These are phyloP conservation scores for Calliopum simillimum DNA, from an alignment of 2,888 invertebrate species.

Conservation along the genomic window DNA sequence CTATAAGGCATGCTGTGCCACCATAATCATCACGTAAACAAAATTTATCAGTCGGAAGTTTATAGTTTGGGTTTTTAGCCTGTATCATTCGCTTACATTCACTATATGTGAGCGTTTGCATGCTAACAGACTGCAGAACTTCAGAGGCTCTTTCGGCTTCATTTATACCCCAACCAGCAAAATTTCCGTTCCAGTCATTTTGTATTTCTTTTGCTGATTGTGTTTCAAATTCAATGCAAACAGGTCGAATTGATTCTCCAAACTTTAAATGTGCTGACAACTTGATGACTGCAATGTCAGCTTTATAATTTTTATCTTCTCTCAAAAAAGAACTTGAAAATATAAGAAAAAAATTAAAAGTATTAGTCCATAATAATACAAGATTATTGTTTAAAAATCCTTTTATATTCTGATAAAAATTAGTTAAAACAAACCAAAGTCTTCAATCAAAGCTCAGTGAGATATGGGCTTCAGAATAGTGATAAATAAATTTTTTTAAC, in stretches of 20 bases:
- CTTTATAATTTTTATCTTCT: constrained; percentile 46
- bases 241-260: constrained; percentile 59
- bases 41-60: constrained; percentile 33
- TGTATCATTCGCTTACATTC: constrained; percentile 13
- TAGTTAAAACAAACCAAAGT: too few relatives aligned
- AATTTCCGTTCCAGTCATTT: constrained; percentile 16
- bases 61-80: background rate
- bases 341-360: too few relatives aligned
- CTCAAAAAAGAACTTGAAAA: constrained; percentile 43
- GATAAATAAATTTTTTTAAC: too few relatives aligned
- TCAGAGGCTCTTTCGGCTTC: background rate
- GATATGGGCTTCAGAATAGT: too few relatives aligned
- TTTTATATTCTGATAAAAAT: too few relatives aligned
- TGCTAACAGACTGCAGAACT: constrained; percentile 29
- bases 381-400: too few relatives aligned
- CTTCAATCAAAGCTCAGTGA: too few relatives aligned
- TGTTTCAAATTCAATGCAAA: constrained; percentile 50
- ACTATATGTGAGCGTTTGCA: constrained; percentile 25
- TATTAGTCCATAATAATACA: too few relatives aligned
- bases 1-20: constrained; percentile 30
- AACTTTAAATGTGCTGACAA: constrained; percentile 54
- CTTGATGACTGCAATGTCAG: constrained; percentile 63
- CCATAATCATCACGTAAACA: constrained; percentile 21
- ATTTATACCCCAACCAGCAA: constrained; percentile 38
- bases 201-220: constrained; percentile 2